phyloP scores from a whole-genome alignment of 2,888 invertebrate genomes.

The Arge pagana region DNA sequence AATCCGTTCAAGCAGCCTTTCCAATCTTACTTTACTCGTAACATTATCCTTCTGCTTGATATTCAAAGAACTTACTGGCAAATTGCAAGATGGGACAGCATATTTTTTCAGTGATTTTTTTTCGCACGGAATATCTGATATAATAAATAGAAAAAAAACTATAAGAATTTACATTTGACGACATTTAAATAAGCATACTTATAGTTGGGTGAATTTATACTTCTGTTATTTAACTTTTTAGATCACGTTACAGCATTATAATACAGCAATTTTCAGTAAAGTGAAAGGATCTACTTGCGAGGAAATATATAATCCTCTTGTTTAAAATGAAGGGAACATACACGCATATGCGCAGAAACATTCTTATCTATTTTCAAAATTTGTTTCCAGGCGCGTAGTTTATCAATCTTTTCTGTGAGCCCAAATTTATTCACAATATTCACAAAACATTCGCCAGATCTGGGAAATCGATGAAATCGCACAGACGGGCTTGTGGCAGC shows the following conservation, averaged over 20 bases:
- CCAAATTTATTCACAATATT: slow-evolving; percentile 16
- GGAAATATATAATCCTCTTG: slow-evolving; percentile 20
- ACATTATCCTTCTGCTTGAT: not conserved
- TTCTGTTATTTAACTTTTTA: too few relatives aligned
- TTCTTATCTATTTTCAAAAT: slow-evolving; percentile 11
- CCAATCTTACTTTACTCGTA: too few relatives aligned
- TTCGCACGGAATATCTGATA: not conserved
- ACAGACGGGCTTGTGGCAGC: slow-evolving; percentile 11
- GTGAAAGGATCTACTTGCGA: slow-evolving; percentile 14
- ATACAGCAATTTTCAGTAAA: too few relatives aligned
- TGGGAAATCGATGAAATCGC: slow-evolving; percentile 23
- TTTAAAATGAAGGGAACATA: slow-evolving; percentile 24
- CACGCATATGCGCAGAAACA: slow-evolving; percentile 7
- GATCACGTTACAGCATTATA: too few relatives aligned
- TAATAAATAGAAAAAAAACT: not conserved
- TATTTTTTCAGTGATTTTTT: not conserved
- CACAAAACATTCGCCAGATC: slow-evolving; percentile 3
- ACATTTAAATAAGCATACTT: too few relatives aligned
- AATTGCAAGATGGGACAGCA: not conserved
- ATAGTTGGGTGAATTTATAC: too few relatives aligned
- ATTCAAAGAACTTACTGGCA: not conserved
- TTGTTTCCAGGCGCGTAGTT: slow-evolving; percentile 15
- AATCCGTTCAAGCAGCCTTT: too few relatives aligned
- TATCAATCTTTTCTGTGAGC: slow-evolving; percentile 17
- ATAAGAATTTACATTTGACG: not conserved